Evolutionary conservation across 2,113 vertebrate species (phyloP), one percentile per base, ranked within the genome.

Genomic region (Polyodon spathula): DNA sequence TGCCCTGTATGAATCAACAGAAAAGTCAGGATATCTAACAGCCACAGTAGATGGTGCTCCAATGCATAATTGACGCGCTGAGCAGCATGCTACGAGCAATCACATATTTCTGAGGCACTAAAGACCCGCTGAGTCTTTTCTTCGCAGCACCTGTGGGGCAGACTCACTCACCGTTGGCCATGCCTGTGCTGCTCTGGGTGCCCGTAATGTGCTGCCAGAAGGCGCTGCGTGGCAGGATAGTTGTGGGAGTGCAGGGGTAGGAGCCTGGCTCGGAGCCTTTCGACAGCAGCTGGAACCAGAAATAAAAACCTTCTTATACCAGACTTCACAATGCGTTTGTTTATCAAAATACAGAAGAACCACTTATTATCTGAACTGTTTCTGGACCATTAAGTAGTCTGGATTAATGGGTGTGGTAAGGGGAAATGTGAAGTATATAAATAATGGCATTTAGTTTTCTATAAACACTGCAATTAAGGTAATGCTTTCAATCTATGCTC

Each of bases 181-280:
- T 73, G 50, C 95, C 92, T 0, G 85, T 71, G 37, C 86, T 83
- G 15, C 78, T 85, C 77, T 93, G 93, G 57, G 86, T 91, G 58
- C 91, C 93, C 0, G 91, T 93, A 71, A 97, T 98, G 72, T 98
- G 95, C 73, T 97, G 94, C 95, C 95, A 97, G 83, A 97, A 98
- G 56, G 92, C 93, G 0, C 93, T 97, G 56, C 93, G 89, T 40
- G 95, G 94, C 68, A 98, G 81, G 83, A 97, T 95, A 74, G 92
- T 89, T 0, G 92, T 93, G 50, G 92, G 92, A 0, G 93, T 93
- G 68, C 91, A 97, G 56, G 94, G 92, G 62, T 92, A 95, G 6
- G 92, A 94, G 60, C 87, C 83, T 1, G 88, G 76, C 55, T 95
- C 93, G 0, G 86, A 87, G 74, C 90, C 89, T 74, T 93, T 89